Conservation (phyloP, 2,113 vertebrate genomes). For the Pagrus major region DNA sequence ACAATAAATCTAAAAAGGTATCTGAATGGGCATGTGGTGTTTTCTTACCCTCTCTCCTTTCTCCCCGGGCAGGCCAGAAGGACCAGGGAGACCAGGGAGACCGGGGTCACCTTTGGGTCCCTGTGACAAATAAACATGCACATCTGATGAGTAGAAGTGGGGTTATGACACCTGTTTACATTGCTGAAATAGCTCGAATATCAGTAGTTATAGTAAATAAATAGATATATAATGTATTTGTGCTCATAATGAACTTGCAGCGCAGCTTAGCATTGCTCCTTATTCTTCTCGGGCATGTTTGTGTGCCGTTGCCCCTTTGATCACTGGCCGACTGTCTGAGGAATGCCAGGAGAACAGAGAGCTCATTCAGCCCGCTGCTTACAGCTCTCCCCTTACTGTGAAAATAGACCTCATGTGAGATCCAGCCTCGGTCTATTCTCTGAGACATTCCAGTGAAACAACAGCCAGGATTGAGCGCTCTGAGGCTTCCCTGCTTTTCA, state of each 20-base stretch:
- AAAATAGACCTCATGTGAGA: conserved; percentile 87
- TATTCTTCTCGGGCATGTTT: conserved; percentile 45
- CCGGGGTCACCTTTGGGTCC: conserved; percentile 92
- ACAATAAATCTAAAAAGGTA: conserved; percentile 22
- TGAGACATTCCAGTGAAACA: conserved; percentile 70
- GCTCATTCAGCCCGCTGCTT: conserved; percentile 85
- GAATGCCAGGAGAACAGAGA: conserved; percentile 87
- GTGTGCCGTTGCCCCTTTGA: conserved; percentile 59
- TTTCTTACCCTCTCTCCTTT: conserved; percentile 94
- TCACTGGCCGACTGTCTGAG: conserved; percentile 60
- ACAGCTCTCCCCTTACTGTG: conserved; percentile 78
- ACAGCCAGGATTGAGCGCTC: conserved; percentile 23
- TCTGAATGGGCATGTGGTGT: conserved; percentile 6
- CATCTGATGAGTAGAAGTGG: background rate
- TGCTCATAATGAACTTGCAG: background rate
- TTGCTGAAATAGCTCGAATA: too few species aligned
- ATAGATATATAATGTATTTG: too few species aligned
- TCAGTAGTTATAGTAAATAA: too few species aligned
- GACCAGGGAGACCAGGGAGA: conserved; percentile 92
- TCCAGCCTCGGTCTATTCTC: conserved; percentile 80
- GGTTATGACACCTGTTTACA: too few species aligned
- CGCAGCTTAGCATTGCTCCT: conserved; percentile 16
- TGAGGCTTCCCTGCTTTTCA: conserved; percentile 13
- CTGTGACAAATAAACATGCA: conserved; percentile 76
- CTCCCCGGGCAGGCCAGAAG: conserved; percentile 89